A percentile compares a stretch with the other conserved stretches of the same genome.
Evolutionary conservation across 35 echinoderm and acorn worm species (phyloP).

Genomic region (Apostichopus parvimensis): DNA sequence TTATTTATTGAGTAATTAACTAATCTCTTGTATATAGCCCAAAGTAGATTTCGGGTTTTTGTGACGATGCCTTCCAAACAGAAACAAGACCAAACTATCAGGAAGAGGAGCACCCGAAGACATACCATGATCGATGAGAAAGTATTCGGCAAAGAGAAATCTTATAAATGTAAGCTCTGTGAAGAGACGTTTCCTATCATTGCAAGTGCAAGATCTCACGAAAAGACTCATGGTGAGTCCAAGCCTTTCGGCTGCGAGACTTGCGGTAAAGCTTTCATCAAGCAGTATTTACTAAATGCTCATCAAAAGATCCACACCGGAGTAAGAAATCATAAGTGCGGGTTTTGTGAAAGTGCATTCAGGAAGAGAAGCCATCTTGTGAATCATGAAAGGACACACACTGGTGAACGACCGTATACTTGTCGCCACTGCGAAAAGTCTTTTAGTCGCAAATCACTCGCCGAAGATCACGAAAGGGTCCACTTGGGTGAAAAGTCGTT

Average conservation of each 20-base stretch:
- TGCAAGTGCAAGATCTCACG: background rate
- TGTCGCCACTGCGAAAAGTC: background rate
- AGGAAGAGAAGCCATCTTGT: background rate
- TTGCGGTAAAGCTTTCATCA: background rate
- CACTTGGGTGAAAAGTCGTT: background rate
- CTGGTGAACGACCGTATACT: background rate
- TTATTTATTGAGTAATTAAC: too few relatives aligned
- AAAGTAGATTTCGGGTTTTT: too few relatives aligned
- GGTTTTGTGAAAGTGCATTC: background rate
- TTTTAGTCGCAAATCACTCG: background rate
- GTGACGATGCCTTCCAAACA: too few relatives aligned
- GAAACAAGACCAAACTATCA: too few relatives aligned
- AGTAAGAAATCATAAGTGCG: background rate
- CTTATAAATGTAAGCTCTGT: constrained; percentile 6
- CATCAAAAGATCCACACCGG: background rate
- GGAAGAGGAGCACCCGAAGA: too few relatives aligned
- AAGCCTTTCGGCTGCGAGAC: background rate
- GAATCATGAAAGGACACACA: constrained; percentile 10
- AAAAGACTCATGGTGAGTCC: background rate
- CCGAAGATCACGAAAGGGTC: background rate
- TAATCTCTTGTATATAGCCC: too few relatives aligned
- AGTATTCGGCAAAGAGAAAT: background rate
- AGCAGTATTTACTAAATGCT: background rate
- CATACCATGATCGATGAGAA: background rate
- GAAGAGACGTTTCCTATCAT: background rate